Evolutionary conservation across 2,113 vertebrate genomes (phyloP), one percentile per base, ranked within the genome.

Genomic region (Asarcornis scutulata): DNA sequence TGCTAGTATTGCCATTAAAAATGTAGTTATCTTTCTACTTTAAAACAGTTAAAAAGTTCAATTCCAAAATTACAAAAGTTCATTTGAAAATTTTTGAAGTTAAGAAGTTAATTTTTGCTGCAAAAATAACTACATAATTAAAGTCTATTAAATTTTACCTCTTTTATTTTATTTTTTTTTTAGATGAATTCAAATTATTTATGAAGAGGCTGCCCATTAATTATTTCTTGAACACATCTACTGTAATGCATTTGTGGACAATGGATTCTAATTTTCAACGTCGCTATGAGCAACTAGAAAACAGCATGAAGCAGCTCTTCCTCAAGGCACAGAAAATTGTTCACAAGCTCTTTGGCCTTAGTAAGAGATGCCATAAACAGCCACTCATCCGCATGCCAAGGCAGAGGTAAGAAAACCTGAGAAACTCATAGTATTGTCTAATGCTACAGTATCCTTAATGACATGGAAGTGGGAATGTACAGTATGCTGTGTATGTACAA

Each of bases 121-220:
- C n/a, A 71, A 46, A 12, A 83, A 42, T 29, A 77, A 5, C 4
- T 17, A 8, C 7, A 17, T 63, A 69, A 87, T 74, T 94, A 83
- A 91, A 88, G 55, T 44, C 17, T 36, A 25, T 74, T 85, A 52
- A 69, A 67, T 96, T 89, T 96, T 96, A 38, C 67, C 58, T 59
- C 26, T 36, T 62, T 36, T 31, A 53, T 11, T 93, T 83, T 92
- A 95, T 38, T 38, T 38, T 38, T 46, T 86, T 94, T 86, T 31
- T 97, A 99, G 99, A 99, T 93, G 99, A 99, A 98, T 99, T 99
- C 98, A 99, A 99, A 94, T 97, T 98, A 44, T 99, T 99, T 92
- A 98, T 99, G 96, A 98, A 98, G 84, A 98, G 99, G 91, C 98
- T 99, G 82, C 99, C 99, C 11, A 98, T 99, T 97, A 99, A 97